These are phyloP conservation scores for Periplaneta americana DNA, from an alignment of 1,140 invertebrate species.

Conservation along the genomic window DNA sequence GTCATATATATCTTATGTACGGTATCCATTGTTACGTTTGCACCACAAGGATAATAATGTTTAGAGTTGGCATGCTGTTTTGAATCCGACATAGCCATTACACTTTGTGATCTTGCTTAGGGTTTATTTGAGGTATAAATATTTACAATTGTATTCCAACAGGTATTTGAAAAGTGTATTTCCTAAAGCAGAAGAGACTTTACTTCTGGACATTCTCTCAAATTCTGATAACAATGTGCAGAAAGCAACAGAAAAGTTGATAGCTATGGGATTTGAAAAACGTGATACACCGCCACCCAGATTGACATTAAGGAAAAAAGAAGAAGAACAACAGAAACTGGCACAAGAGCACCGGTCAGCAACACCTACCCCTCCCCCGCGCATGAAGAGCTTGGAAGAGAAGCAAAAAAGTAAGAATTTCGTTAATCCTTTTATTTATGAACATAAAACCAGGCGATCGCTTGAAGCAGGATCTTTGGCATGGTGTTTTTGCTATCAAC, in stretches of 20 bases:
- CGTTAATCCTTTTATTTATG: no score
- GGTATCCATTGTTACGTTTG: background rate
- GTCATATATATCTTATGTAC: background rate
- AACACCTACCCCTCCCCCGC: constrained; percentile 46
- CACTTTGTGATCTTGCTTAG: background rate
- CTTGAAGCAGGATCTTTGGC: no score
- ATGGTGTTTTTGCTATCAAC: no score
- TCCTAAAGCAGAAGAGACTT: constrained; percentile 84
- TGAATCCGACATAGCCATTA: background rate
- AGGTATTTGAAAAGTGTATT: constrained; percentile 89
- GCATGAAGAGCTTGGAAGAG: constrained; percentile 63
- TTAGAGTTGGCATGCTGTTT: background rate
- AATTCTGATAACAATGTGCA: constrained; percentile 85
- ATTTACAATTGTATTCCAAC: constrained; percentile 24
- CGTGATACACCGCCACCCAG: constrained; percentile 49
- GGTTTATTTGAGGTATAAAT: background rate
- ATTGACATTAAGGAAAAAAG: constrained; percentile 39
- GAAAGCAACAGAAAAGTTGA: constrained; percentile 71
- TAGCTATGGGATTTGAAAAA: constrained; percentile 75
- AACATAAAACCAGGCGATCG: no score
- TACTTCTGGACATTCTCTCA: constrained; percentile 75
- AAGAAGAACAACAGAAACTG: constrained; percentile 27
- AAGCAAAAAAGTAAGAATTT: constrained; percentile 67
- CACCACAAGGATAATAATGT: background rate
- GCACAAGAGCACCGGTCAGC: constrained; percentile 39